Conservation (phyloP, 2,113 vertebrate genomes). For the Rousettus leschenaultii region DNA sequence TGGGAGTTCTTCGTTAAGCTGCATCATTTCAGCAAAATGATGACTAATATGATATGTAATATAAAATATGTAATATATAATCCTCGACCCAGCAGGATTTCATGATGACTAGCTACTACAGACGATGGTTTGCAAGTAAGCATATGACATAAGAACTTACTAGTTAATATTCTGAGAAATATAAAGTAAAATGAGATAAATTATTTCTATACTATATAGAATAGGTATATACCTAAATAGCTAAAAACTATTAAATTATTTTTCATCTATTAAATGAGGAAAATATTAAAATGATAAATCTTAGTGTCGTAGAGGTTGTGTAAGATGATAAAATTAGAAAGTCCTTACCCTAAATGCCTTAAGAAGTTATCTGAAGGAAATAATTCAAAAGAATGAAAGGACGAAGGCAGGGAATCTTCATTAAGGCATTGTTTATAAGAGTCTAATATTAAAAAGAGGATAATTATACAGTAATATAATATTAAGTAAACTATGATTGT, state of each 20-base stretch:
- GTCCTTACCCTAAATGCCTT: background rate
- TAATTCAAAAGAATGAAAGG: constrained; percentile 3
- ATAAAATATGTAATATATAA: background rate
- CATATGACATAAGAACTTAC: constrained; percentile 1
- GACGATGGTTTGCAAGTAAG: background rate
- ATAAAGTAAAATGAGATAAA: background rate
- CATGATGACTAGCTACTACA: background rate
- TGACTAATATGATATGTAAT: background rate
- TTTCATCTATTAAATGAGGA: background rate
- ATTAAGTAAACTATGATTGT: background rate
- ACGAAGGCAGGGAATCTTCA: background rate
- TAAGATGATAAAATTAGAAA: background rate
- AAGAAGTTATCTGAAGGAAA: background rate
- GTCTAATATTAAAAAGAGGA: constrained; percentile 1
- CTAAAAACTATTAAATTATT: background rate
- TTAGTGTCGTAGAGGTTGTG: background rate
- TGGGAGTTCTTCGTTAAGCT: background rate
- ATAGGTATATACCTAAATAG: background rate
- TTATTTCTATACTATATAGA: background rate
- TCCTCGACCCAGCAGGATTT: background rate
- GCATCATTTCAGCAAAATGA: background rate
- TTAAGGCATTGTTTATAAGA: background rate
- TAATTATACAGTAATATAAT: background rate
- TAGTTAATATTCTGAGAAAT: background rate
- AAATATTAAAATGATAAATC: background rate